Percentiles rank a stretch among this genome's conserved stretches.
phyloP scores from a whole-genome alignment of 2,797 vertebrate genomes.

The Simalia tracyae region DNA sequence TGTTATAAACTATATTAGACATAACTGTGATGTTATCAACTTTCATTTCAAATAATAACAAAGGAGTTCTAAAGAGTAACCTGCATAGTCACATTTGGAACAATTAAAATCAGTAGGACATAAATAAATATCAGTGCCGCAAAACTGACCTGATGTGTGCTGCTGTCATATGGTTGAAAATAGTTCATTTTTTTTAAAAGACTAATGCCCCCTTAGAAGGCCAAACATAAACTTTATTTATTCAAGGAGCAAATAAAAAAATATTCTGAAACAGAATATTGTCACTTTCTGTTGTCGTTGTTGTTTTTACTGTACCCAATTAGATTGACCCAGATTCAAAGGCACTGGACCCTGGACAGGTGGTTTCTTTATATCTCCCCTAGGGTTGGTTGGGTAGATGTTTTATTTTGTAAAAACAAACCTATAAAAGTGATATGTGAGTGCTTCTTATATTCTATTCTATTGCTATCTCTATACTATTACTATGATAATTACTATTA shows the following conservation, averaged over 20 bases:
- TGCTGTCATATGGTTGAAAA: neutral
- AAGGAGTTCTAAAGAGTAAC: neutral
- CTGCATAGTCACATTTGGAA: neutral
- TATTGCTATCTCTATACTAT: too few relatives aligned
- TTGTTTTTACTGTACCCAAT: neutral
- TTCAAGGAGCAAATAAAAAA: constrained; percentile 33
- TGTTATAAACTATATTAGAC: constrained; percentile 3
- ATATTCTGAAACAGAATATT: neutral
- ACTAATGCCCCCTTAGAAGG: neutral
- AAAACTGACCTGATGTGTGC: neutral
- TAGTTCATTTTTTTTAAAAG: neutral
- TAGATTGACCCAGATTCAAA: neutral
- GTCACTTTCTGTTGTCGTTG: too few relatives aligned
- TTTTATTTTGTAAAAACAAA: neutral
- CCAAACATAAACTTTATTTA: constrained; percentile 10
- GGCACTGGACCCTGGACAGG: neutral
- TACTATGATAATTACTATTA: too few relatives aligned
- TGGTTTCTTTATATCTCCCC: neutral
- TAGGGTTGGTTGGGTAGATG: neutral
- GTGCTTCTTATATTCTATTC: too few relatives aligned
- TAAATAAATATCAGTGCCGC: neutral
- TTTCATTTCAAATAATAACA: neutral
- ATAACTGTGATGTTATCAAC: neutral
- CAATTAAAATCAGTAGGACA: neutral
- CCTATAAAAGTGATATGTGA: too few relatives aligned